A percentile compares a stretch with the other conserved stretches of the same genome.
phyloP scores from a whole-genome alignment of 2,888 invertebrate species.

The Caenorhabditis sp. region DNA sequence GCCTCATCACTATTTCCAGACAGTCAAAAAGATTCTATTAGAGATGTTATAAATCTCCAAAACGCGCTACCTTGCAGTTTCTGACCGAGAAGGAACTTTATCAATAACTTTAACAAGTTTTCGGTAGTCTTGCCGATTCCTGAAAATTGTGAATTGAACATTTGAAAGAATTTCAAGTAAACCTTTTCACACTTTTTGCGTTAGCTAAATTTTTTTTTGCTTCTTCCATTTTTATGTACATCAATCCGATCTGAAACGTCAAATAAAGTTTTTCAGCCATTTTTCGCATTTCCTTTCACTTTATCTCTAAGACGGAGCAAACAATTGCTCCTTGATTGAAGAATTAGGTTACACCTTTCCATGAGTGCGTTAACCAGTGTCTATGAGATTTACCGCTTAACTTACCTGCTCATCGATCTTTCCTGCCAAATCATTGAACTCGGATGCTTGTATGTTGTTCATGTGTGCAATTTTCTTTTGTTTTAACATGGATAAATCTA shows the following conservation, averaged over 20 bases:
- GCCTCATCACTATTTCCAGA: too few relatives aligned
- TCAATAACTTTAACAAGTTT: conserved; percentile 73
- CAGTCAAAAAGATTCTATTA: too few relatives aligned
- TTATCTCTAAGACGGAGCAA: too few relatives aligned
- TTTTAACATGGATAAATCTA: conserved; percentile 74
- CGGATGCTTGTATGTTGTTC: conserved; percentile 59
- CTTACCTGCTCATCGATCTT: conserved; percentile 68
- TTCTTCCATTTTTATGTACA: conserved; percentile 70
- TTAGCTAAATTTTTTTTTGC: conserved; percentile 73
- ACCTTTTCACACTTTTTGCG: conserved; percentile 69
- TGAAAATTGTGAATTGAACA: not conserved
- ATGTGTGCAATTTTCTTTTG: conserved; percentile 67
- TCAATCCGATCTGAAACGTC: conserved; percentile 44
- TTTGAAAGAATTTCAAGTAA: not conserved
- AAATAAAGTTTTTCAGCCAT: too few relatives aligned
- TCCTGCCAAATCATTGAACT: conserved; percentile 62
- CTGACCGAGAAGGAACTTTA: conserved; percentile 73
- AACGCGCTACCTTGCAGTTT: conserved; percentile 68
- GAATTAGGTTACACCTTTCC: too few relatives aligned
- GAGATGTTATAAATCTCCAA: too few relatives aligned
- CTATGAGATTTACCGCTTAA: too few relatives aligned
- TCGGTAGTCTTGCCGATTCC: conserved; percentile 80
- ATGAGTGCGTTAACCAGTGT: too few relatives aligned
- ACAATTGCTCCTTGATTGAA: too few relatives aligned
- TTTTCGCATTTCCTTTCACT: too few relatives aligned